Percentiles rank a stretch among this genome's conserved stretches.
Conservation (phyloP, 2,888 invertebrate genomes). For the Drosophila ustulata region DNA sequence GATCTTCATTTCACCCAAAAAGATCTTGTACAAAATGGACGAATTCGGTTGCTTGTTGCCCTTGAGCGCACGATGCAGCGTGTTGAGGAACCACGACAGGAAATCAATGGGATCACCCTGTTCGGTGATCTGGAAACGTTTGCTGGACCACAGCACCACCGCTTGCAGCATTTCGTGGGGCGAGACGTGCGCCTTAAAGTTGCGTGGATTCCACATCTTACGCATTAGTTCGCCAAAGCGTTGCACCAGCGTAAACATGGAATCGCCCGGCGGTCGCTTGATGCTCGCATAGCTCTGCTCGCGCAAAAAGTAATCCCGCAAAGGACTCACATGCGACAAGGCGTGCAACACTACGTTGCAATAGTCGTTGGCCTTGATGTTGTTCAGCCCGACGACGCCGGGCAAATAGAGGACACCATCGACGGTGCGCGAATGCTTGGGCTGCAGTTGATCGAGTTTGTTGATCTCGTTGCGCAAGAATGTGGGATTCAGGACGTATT, state of each 20-base stretch:
- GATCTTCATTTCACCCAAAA: constrained; percentile 95
- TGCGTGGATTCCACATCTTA: constrained; percentile 99
- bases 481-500: constrained; percentile 98
- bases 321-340: constrained; percentile 96
- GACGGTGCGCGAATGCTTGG: constrained; percentile 95
- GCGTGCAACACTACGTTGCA: constrained; percentile 99
- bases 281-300: constrained; percentile 96
- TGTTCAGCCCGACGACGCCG: constrained; percentile 98
- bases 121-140: constrained; percentile 98
- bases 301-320: constrained; percentile 97
- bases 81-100: constrained; percentile 98
- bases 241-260: constrained; percentile 95
- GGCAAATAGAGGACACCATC: constrained; percentile 97
- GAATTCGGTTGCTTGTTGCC: constrained; percentile 95
- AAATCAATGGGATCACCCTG: constrained; percentile 99
- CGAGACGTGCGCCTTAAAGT: constrained; percentile 99
- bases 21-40: constrained; percentile 97
- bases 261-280: constrained; percentile 97
- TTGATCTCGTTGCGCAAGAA: constrained; percentile 93
- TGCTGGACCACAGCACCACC: constrained; percentile 98
- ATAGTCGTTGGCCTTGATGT: constrained; percentile 99
- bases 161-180: constrained; percentile 99
- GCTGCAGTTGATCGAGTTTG: constrained; percentile 88
- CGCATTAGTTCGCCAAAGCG: constrained; percentile 97
- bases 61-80: constrained; percentile 96